Conservation (phyloP, 2,797 vertebrate species). For the Phrynocephalus forsythii region DNA sequence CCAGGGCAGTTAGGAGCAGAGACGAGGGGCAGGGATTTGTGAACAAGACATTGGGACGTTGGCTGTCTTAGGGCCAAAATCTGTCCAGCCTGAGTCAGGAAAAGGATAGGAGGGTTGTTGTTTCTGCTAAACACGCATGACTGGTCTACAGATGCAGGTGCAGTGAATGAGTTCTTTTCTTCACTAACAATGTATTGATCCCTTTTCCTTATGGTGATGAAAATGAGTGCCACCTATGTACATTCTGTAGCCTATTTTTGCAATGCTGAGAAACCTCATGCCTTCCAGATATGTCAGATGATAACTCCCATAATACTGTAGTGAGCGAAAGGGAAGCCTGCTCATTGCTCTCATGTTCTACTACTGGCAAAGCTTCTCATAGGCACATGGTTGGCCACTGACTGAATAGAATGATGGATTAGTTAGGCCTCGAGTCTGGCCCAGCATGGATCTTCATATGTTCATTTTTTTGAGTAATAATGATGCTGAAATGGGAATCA, state of each 20-base stretch:
- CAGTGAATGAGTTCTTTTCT: neutral
- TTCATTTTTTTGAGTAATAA: neutral
- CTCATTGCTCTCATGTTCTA: neutral
- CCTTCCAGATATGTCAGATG: neutral
- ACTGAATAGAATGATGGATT: no score
- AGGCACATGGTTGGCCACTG: no score
- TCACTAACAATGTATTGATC: neutral
- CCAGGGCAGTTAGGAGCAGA: neutral
- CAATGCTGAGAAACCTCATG: neutral
- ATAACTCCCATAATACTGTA: neutral
- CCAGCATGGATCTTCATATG: no score
- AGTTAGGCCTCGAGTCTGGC: neutral
- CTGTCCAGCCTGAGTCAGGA: neutral
- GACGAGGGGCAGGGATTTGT: neutral
- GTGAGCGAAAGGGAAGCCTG: neutral
- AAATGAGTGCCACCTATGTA: neutral
- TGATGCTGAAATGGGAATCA: neutral
- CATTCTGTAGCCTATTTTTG: neutral
- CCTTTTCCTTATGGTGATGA: neutral
- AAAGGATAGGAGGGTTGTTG: neutral
- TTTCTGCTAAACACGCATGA: neutral
- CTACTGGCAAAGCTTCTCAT: neutral
- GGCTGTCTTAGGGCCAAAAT: neutral
- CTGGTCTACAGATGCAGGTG: neutral
- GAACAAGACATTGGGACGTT: neutral